Conservation (phyloP, 2,888 invertebrate genomes). For the Chymomyza amoena region DNA sequence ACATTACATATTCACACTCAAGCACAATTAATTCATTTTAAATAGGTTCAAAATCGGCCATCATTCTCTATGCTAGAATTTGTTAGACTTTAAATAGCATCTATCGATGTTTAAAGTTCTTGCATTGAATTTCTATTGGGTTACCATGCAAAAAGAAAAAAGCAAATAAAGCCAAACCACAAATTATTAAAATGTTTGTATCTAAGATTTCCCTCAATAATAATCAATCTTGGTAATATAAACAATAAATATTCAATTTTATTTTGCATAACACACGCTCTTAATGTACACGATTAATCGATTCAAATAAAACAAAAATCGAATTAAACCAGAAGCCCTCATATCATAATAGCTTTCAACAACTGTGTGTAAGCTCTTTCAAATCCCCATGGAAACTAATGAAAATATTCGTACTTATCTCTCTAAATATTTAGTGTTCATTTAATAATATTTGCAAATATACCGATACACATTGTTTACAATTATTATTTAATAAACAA, state of each 20-base stretch:
- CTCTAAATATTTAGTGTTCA: constrained; percentile 1
- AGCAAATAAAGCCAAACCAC: too few relatives aligned
- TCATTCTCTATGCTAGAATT: too few relatives aligned
- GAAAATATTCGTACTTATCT: neutral
- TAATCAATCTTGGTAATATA: neutral
- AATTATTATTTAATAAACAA: neutral
- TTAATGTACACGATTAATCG: neutral
- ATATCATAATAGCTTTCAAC: neutral
- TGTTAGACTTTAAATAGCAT: too few relatives aligned
- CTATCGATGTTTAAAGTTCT: too few relatives aligned
- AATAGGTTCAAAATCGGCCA: too few relatives aligned
- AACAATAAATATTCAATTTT: neutral
- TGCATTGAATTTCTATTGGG: too few relatives aligned
- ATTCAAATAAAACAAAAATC: neutral
- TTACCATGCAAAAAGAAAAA: neutral
- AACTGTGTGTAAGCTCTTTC: constrained; percentile 46
- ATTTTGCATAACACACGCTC: neutral
- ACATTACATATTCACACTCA: too few relatives aligned
- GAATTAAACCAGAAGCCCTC: neutral
- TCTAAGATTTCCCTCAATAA: too few relatives aligned
- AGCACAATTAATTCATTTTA: too few relatives aligned
- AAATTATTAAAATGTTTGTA: neutral
- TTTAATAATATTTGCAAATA: neutral
- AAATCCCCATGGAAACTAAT: constrained; percentile 29
- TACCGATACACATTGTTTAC: neutral